phyloP scores from a whole-genome alignment of 1,140 invertebrate species.

The Oreohelix idahoensis region DNA sequence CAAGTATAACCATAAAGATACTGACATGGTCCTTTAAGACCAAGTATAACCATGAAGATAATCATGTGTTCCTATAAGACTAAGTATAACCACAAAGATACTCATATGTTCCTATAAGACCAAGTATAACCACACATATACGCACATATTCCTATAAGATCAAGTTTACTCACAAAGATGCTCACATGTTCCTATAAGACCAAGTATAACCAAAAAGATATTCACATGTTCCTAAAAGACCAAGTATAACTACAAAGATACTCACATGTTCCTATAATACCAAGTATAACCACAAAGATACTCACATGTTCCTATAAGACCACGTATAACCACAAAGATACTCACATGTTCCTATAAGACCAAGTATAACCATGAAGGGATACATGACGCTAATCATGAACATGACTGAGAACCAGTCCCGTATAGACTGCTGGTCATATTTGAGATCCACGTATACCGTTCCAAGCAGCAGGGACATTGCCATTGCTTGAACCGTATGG shows the following conservation, averaged over 20 bases:
- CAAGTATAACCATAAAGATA: conserved; percentile 65
- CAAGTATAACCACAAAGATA: too few species aligned
- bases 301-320: background rate
- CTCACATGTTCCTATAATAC: too few species aligned
- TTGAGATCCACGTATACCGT: conserved; percentile 60
- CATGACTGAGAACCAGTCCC: conserved; percentile 65
- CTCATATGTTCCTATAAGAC: too few species aligned
- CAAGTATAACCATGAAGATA: background rate
- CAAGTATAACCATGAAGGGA: conserved; percentile 64
- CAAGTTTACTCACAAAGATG: too few species aligned
- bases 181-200: too few species aligned
- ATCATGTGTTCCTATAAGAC: conserved; percentile 64
- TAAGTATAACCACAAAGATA: conserved; percentile 48
- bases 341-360: conserved; percentile 65
- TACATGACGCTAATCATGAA: conserved; percentile 65
- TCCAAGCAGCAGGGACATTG: conserved; percentile 67
- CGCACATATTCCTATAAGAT: too few species aligned
- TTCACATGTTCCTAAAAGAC: too few species aligned
- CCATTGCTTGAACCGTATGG: conserved; percentile 58
- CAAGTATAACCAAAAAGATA: too few species aligned
- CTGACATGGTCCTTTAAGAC: conserved; percentile 3
- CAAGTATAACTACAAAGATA: too few species aligned
- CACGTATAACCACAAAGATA: background rate
- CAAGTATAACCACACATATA: too few species aligned
- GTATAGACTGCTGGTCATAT: conserved; percentile 52